Evolutionary conservation across 1,140 invertebrate species (phyloP), one percentile per base, ranked within the genome.

Genomic region (Grapholita molesta): DNA sequence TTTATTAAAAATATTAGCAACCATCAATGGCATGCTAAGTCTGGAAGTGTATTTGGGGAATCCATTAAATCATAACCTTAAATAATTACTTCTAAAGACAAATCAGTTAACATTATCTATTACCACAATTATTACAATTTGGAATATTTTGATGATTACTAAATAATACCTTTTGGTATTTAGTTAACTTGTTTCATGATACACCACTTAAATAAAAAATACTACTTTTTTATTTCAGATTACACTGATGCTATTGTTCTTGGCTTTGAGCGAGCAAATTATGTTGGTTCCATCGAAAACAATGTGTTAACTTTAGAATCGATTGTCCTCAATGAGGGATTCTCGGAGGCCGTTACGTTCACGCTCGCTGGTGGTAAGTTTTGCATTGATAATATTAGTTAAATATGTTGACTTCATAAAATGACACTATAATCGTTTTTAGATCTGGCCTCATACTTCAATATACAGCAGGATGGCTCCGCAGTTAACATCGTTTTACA

Each of bases 271-370:
- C 70, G 66, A 66, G 66, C 67, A 23, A 80, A 65, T 55, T 79
- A 77, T 66, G 24, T 71, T 0, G 80, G 80, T 0, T 71, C 75
- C 7, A 72, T 83, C 8, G 67, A 66, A 30, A 68, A 75, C 8
- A 66, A 73, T 32, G n/a, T 15, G 8, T 12, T 71, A 7, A 69
- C 11, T 9, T 33, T 83, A 23, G 64, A 68, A 15, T 61, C 71
- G 7, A 82, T 82, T n/a, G 33, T 64, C 12, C 57, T 80, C 0
- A 71, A 9, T 2, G 69, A 76, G 67, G 80, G 76, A 11, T 80
- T 64, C 61, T 66, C 68, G 4, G 21, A 25, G 1, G 25, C 25
- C 5, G 55, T 61, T 1, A 30, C n/a, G 1, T 61, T 61, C 8
- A 28, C 25, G 1, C 24, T 61, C 8, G n/a, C 12, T 28, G 55